phyloP scores from a whole-genome alignment of 2,113 vertebrate species.

The Pyxicephalus adspersus region DNA sequence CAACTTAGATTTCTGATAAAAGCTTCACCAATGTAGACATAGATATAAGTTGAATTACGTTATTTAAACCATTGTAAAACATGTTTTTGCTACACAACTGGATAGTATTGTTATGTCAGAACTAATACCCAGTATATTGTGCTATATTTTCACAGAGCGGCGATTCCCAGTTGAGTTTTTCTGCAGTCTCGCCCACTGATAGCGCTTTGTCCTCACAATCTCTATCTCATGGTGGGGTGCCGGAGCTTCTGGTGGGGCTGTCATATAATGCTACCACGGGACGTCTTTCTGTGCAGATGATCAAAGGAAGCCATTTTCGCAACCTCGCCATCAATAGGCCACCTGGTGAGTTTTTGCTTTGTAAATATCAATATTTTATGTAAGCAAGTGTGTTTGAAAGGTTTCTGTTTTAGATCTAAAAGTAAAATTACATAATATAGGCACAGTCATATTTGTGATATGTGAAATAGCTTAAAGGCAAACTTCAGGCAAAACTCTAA shows the following conservation, averaged over 20 bases:
- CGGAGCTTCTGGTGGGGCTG: slow-evolving; percentile 92
- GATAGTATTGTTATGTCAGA: neutral
- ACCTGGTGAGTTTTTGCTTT: slow-evolving; percentile 79
- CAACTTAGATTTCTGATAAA: no score
- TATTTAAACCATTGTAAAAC: no score
- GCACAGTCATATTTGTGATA: neutral
- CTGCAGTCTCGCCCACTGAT: slow-evolving; percentile 85
- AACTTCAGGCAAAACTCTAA: no score
- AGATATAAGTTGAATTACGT: no score
- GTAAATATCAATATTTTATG: slow-evolving; percentile 17
- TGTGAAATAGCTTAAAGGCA: neutral
- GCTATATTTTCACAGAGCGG: slow-evolving; percentile 77
- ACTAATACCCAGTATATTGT: slow-evolving; percentile 23
- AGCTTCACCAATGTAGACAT: no score
- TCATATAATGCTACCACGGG: slow-evolving; percentile 93
- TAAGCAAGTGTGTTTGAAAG: slow-evolving; percentile 2
- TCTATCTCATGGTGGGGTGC: slow-evolving; percentile 88
- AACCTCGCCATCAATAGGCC: slow-evolving; percentile 89
- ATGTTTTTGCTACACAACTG: no score
- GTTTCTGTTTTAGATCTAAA: neutral
- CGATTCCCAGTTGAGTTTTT: slow-evolving; percentile 85
- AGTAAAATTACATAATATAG: neutral
- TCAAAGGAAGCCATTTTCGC: slow-evolving; percentile 97
- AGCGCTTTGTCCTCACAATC: slow-evolving; percentile 89
- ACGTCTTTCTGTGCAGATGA: slow-evolving; percentile 92